Percentiles rank a stretch among this genome's conserved stretches.
These are phyloP conservation scores for Zootoca vivipara DNA, from an alignment of 2,113 vertebrate species.

Conservation along the genomic window DNA sequence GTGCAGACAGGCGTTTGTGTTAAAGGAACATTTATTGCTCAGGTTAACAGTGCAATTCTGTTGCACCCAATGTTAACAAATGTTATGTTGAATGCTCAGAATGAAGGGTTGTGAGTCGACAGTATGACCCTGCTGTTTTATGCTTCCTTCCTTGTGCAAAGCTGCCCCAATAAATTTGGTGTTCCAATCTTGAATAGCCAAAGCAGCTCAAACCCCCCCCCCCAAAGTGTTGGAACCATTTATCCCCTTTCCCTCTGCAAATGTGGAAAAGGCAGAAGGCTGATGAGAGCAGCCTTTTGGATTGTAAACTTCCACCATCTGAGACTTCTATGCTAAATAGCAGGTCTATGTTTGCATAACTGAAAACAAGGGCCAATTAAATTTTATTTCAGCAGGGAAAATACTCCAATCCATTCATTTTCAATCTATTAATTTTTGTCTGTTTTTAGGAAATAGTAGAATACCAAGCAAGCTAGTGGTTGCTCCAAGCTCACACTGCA, in stretches of 20 bases:
- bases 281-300: background rate
- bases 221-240: background rate
- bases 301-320: background rate
- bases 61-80: background rate
- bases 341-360: background rate
- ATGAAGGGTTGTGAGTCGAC: background rate
- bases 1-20: background rate
- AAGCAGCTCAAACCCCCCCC: background rate
- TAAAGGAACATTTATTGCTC: background rate
- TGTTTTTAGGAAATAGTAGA: background rate
- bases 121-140: constrained; percentile 6
- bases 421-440: background rate
- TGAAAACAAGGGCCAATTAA: background rate
- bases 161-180: constrained; percentile 4
- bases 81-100: background rate
- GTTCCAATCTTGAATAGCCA: background rate
- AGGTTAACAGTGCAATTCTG: background rate
- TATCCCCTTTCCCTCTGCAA: background rate
- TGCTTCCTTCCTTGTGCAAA: background rate
- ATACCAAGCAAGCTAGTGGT: background rate
- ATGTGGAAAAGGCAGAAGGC: background rate
- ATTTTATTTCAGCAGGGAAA: background rate
- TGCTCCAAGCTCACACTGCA: background rate
- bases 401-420: background rate
- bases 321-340: background rate